Percentiles rank a stretch among this genome's conserved stretches.
Conservation (phyloP, 2,797 vertebrate species). For the Neosilurus mollespiculum region DNA sequence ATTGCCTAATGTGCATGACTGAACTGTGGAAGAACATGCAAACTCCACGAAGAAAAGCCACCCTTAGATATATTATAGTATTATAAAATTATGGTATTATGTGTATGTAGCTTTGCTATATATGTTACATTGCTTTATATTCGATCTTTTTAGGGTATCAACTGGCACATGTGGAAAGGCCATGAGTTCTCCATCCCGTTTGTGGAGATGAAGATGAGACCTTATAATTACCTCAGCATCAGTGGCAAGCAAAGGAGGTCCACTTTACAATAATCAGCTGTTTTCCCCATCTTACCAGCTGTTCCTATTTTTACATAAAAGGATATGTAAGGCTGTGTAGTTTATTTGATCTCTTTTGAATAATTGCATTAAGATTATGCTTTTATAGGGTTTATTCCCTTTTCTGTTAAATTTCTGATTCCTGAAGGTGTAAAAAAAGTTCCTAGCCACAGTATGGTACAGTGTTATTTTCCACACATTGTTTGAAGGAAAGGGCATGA, state of each 20-base stretch:
- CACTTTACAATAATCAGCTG: conserved; percentile 73
- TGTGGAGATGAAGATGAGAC: conserved; percentile 99
- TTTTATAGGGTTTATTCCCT: conserved; percentile 35
- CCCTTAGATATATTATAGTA: too few relatives aligned
- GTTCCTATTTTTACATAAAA: conserved; percentile 78
- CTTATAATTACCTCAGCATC: conserved; percentile 86
- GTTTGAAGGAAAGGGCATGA: conserved; percentile 23
- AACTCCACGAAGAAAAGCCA: too few relatives aligned
- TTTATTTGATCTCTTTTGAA: conserved; percentile 71
- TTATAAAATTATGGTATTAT: too few relatives aligned
- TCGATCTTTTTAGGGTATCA: conserved; percentile 84
- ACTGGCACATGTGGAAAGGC: conserved; percentile 99
- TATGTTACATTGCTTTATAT: not conserved
- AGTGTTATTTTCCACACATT: conserved; percentile 24
- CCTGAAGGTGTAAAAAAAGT: conserved; percentile 1
- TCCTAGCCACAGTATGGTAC: not conserved
- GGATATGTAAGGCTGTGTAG: conserved; percentile 67
- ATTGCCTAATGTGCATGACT: too few relatives aligned
- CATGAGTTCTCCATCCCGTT: conserved; percentile 98
- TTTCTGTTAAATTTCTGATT: conserved; percentile 42
- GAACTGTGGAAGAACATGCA: too few relatives aligned
- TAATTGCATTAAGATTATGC: conserved; percentile 62
- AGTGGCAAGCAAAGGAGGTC: conserved; percentile 87
- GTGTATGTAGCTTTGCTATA: not conserved
- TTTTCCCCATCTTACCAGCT: conserved; percentile 64